Evolutionary conservation across 2,113 vertebrate genomes (phyloP), one percentile per base, ranked within the genome.

Genomic region (Hemicordylus capensis): DNA sequence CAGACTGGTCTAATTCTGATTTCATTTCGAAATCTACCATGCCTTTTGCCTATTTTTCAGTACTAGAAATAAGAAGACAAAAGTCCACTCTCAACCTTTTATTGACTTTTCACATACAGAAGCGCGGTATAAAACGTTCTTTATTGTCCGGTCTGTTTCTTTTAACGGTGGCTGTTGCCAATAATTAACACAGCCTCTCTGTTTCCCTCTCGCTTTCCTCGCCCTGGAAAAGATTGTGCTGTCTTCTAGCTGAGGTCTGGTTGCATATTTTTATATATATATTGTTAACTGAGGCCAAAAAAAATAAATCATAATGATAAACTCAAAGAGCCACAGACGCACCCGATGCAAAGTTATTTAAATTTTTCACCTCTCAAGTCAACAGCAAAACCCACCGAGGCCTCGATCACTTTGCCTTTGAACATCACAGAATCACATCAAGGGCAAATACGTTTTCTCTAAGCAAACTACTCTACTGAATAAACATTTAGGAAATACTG

Each of bases 101-200:
- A 69, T 85, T 83, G 24, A 3, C 94, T 87, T 90, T 91, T 66
- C 92, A 95, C 91, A 91, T 77, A 96, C 91, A 93, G 92, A 92
- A 80, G 81, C 79, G 70, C 86, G 90, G 83, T 92, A 91, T 89
- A 89, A 86, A 90, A 81, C 85, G 86, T 72, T 67, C 56, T n/a
- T 22, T 2, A 12, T 6, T 39, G 42, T 51, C 51, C 51, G 8
- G 42, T 2, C 31, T 78, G 19, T n/a, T 37, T 54, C 28, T 64
- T 31, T 78, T 44, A 6, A 17, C 24, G 48, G 37, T 44, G 39
- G 9, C 48, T 19, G 67, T 84, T 42, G 58, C 24, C 5, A 76
- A 31, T 54, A 22, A 6, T 9, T 24, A 44, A 44, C 44, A 22
- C n/a, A 69, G 10, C 51, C 58, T 58, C 51, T 11, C 11, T 61